Conservation (phyloP, 1,140 invertebrate genomes). For the Amphibalanus amphitrite region DNA sequence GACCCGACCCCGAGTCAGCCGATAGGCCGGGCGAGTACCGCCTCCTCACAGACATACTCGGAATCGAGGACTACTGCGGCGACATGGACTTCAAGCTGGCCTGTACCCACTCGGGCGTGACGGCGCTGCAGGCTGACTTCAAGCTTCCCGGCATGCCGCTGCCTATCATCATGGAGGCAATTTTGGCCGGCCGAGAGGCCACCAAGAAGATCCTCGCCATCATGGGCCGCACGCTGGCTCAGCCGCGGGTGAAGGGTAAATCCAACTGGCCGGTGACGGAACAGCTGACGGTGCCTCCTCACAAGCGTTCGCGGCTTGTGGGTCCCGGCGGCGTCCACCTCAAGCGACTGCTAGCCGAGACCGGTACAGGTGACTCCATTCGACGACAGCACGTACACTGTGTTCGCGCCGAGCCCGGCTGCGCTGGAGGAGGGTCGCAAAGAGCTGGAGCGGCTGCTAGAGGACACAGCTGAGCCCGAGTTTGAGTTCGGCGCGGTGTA, state of each 20-base stretch:
- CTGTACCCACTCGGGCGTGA: slow-evolving; percentile 79
- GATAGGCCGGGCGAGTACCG: slow-evolving; percentile 54
- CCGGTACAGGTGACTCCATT: slow-evolving; percentile 50
- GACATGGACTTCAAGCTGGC: slow-evolving; percentile 99
- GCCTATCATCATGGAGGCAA: slow-evolving; percentile 67
- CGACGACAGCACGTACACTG: slow-evolving; percentile 18
- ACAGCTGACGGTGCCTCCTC: slow-evolving; percentile 55
- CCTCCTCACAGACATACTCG: slow-evolving; percentile 84
- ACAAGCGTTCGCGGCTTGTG: slow-evolving; percentile 62
- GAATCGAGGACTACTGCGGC: slow-evolving; percentile 95
- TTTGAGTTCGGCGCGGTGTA: slow-evolving; percentile 91
- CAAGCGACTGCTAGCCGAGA: slow-evolving; percentile 65
- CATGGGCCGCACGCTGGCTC: slow-evolving; percentile 37
- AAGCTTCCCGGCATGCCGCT: slow-evolving; percentile 82
- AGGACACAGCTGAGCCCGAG: slow-evolving; percentile 38
- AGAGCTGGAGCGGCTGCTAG: slow-evolving; percentile 44
- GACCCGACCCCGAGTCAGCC: slow-evolving; percentile 33
- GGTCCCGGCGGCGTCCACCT: slow-evolving; percentile 72
- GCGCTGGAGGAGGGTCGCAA: slow-evolving; percentile 80
- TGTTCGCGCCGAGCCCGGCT: slow-evolving; percentile 78
- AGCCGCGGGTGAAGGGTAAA: slow-evolving; percentile 30
- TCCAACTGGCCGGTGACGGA: slow-evolving; percentile 75
- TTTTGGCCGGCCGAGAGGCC: slow-evolving; percentile 52
- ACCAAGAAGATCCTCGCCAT: slow-evolving; percentile 62
- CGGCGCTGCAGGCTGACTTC: slow-evolving; percentile 83